These are phyloP conservation scores for Mycalesis mineus DNA, from an alignment of 2,888 invertebrate species.

Conservation along the genomic window DNA sequence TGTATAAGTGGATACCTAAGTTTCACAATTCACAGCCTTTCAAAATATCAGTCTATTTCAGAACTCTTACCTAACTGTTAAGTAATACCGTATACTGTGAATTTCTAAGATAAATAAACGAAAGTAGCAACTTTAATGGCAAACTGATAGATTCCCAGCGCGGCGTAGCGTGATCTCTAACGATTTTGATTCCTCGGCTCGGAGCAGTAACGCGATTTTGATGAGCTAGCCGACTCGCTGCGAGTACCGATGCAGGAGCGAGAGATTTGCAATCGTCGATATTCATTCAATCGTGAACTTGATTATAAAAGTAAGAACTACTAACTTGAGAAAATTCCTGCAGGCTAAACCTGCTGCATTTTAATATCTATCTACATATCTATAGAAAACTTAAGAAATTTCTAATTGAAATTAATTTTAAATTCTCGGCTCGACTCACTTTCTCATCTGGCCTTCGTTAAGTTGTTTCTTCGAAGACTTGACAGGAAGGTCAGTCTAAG, in stretches of 20 bases:
- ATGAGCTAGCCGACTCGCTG: conserved; percentile 8
- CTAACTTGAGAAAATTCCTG: neutral
- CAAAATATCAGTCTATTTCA: neutral
- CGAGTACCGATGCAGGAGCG: neutral
- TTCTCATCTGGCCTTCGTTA: too few species aligned
- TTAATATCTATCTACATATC: neutral
- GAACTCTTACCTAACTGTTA: neutral
- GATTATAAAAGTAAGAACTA: neutral
- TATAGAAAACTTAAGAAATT: neutral
- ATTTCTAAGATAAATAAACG: neutral
- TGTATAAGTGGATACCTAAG: too few species aligned
- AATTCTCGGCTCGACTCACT: too few species aligned
- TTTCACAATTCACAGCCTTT: too few species aligned
- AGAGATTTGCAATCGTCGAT: conserved; percentile 12
- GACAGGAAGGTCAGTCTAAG: too few species aligned
- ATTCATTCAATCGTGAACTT: conserved; percentile 10
- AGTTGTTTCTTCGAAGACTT: too few species aligned
- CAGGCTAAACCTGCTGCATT: too few species aligned
- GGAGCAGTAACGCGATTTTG: conserved; percentile 19
- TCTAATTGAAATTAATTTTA: too few species aligned
- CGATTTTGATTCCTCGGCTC: conserved; percentile 16
- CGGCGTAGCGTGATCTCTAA: conserved; percentile 14
- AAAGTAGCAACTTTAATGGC: conserved; percentile 7
- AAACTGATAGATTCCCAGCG: conserved; percentile 16
- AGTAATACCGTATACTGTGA: neutral